Evolutionary conservation across 2,888 invertebrate genomes (phyloP).

Genomic region (Phyllotreta striolata): DNA sequence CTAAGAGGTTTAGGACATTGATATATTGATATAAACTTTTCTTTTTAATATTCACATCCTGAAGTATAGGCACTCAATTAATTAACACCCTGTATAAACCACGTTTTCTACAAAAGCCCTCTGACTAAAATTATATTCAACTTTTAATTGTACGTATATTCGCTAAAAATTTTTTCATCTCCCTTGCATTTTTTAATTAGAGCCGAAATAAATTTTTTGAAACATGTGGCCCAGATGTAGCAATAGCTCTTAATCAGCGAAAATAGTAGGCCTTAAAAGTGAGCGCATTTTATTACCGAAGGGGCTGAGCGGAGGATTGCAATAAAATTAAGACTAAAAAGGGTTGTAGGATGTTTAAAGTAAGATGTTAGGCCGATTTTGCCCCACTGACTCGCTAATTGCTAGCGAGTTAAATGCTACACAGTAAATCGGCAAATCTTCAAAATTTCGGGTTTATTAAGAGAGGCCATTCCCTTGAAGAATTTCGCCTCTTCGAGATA

Average conservation of each 20-base stretch:
- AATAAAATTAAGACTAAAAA: constrained; percentile 35
- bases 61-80: too few relatives aligned
- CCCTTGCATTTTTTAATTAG: constrained; percentile 33
- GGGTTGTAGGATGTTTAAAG: constrained; percentile 59
- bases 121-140: too few relatives aligned
- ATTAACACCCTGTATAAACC: too few relatives aligned
- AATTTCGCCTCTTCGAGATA: constrained; percentile 14
- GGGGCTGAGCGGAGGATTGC: constrained; percentile 35
- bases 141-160: too few relatives aligned
- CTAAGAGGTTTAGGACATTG: too few relatives aligned
- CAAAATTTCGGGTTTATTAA: constrained; percentile 28
- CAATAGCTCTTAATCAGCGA: constrained; percentile 57
- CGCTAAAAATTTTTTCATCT: background rate
- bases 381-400: constrained; percentile 62
- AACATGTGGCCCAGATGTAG: constrained; percentile 53
- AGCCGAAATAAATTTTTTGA: constrained; percentile 41
- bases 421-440: constrained; percentile 30
- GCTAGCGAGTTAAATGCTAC: constrained; percentile 40
- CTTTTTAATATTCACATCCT: too few relatives aligned
- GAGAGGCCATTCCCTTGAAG: constrained; percentile 16
- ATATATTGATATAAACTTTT: too few relatives aligned
- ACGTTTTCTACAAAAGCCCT: too few relatives aligned
- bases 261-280: constrained; percentile 51
- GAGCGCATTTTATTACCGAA: constrained; percentile 32
- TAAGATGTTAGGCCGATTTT: constrained; percentile 61